Evolutionary conservation across 2,888 invertebrate genomes (phyloP), one percentile per base, ranked within the genome.

Genomic region (Latrodectus hesperus): DNA sequence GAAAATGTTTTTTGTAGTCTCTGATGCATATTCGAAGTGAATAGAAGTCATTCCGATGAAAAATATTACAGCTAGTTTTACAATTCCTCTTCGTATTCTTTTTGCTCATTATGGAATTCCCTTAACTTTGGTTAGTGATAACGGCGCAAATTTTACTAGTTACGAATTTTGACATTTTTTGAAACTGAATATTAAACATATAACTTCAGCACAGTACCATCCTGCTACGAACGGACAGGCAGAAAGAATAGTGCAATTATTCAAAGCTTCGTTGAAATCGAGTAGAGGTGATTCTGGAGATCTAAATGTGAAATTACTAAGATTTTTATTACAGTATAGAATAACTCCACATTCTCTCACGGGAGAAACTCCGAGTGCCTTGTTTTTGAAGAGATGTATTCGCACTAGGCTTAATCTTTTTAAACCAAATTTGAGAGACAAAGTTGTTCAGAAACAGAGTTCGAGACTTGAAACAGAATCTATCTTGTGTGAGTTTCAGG

Each of bases 101-200:
- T 73, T 84, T 78, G 78, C 79, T 70, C 78, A 76, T 71, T 84
- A 76, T 68, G 84, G 84, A 65, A 55, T 84, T 55, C 84, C 84
- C 60, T 64, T 70, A 72, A 79, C 79, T 52, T 55, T 84, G 51
- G 84, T 84, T 70, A 78, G 76, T 71, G 84, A 84, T 72, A 84
- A 84, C 72, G 84, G 79, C 78, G 74, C 84, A 72, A 77, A 70
- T 65, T 79, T 84, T 72, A 74, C 72, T 64, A 74, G 78, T 60
- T 64, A 60, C 22, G 72, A 71, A 65, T 76, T 78, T 73, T 53
- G 51, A 74, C 73, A 84, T 38, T 38, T 38, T 38, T 38, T 38
- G 38, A 38, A 38, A 38, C 38, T 38, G 38, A 68, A 68, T 68
- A 68, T 68, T 68, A 68, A 68, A 68, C 67, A 68, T 68, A 68